Evolutionary conservation across 2,113 vertebrate species (phyloP).

Genomic region (Percopsis transmontana): DNA sequence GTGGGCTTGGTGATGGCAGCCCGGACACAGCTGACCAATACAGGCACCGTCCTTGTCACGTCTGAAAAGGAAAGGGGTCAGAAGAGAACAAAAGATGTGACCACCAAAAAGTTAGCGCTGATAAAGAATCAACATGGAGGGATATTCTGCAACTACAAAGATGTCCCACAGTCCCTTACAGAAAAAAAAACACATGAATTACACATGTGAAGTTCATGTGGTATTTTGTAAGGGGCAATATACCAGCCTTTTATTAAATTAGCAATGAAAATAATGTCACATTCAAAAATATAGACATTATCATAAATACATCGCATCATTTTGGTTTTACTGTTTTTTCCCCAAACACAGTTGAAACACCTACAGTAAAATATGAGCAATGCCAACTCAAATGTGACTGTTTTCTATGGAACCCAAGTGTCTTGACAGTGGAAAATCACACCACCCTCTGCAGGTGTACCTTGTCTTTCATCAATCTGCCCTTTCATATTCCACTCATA

Average conservation of each 20-base stretch:
- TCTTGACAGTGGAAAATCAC: conserved; percentile 27
- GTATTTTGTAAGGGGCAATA: too few species aligned
- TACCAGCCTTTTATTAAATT: too few species aligned
- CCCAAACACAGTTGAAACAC: conserved; percentile 30
- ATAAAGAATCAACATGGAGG: not conserved
- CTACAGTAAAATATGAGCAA: conserved; percentile 24
- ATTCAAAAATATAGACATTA: too few species aligned
- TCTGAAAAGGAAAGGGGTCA: conserved; percentile 55
- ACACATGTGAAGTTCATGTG: too few species aligned
- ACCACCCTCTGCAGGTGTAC: conserved; percentile 47
- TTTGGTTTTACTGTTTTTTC: too few species aligned
- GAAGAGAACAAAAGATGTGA: not conserved
- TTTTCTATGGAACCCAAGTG: conserved; percentile 52
- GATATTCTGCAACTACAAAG: not conserved
- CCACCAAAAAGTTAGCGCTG: not conserved
- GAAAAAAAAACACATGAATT: too few species aligned
- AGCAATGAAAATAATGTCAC: too few species aligned
- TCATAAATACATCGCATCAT: too few species aligned
- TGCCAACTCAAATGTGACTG: conserved; percentile 36
- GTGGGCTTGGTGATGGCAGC: conserved; percentile 78
- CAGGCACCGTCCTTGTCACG: conserved; percentile 56
- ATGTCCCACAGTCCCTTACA: not conserved
- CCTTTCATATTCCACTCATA: conserved; percentile 55
- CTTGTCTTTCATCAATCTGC: conserved; percentile 45
- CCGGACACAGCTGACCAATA: conserved; percentile 81